phyloP scores from a whole-genome alignment of 2,113 vertebrate species.

The Heloderma charlesbogerti region DNA sequence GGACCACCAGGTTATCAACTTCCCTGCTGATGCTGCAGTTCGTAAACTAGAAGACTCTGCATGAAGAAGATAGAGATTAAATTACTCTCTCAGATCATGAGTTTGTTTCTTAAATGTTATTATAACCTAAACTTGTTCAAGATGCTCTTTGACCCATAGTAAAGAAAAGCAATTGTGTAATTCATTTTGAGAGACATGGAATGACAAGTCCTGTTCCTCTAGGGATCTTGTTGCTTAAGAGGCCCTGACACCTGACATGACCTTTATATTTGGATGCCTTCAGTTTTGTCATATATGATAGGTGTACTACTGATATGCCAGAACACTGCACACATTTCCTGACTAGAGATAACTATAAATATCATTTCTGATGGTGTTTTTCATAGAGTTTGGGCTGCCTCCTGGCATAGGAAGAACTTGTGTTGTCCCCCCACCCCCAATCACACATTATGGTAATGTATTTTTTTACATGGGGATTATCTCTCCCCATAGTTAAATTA shows the following conservation, averaged over 20 bases:
- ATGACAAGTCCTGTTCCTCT: not conserved
- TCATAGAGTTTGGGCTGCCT: not conserved
- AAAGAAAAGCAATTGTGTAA: accelerated
- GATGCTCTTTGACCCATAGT: slow-evolving; percentile 3
- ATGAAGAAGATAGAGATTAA: not conserved
- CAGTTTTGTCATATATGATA: not conserved
- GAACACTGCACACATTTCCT: not conserved
- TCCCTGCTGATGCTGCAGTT: not conserved
- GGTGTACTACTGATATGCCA: not conserved
- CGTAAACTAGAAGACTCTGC: not conserved
- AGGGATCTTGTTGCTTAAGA: slow-evolving; percentile 23
- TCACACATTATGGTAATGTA: not conserved
- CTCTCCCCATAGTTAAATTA: not conserved
- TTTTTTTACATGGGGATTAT: not conserved
- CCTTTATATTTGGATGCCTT: not conserved
- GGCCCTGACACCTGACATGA: not conserved
- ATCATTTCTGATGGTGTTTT: too few relatives aligned
- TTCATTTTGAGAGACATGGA: slow-evolving; percentile 17
- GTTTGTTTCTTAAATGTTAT: not conserved
- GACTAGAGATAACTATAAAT: not conserved
- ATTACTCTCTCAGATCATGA: not conserved
- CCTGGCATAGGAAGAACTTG: not conserved
- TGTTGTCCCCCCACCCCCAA: not conserved
- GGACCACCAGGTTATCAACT: not conserved
- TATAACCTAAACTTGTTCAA: slow-evolving; percentile 39